Evolutionary conservation across 2,888 invertebrate genomes (phyloP).

Genomic region (Odontomyia ornata): DNA sequence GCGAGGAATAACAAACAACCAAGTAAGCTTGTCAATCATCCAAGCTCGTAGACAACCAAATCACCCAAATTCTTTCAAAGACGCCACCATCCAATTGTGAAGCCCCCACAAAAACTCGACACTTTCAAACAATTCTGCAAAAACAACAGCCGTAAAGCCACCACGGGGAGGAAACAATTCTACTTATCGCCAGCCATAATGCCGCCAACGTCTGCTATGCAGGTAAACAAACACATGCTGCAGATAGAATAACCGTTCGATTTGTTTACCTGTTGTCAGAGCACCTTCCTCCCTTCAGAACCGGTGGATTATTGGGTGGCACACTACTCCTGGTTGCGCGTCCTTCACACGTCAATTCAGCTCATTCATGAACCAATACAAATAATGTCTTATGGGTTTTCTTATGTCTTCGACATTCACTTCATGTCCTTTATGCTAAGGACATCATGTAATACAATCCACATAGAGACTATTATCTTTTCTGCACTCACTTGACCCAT

Average conservation of each 20-base stretch:
- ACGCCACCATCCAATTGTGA: too few species aligned
- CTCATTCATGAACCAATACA: neutral
- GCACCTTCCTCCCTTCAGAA: neutral
- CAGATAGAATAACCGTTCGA: slow-evolving; percentile 18
- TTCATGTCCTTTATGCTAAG: neutral
- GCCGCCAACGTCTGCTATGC: neutral
- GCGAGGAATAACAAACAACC: neutral
- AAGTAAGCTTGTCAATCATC: slow-evolving; percentile 7
- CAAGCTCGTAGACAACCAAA: neutral
- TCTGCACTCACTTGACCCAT: neutral
- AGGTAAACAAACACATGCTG: slow-evolving; percentile 13
- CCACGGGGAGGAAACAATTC: neutral
- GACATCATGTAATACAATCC: neutral
- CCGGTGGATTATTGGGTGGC: neutral
- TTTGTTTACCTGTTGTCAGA: slow-evolving; percentile 35
- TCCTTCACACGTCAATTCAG: neutral
- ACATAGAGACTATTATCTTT: neutral
- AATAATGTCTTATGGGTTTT: neutral
- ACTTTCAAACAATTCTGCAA: neutral
- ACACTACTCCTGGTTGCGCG: neutral
- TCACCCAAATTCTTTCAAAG: neutral
- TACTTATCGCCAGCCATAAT: slow-evolving; percentile 5
- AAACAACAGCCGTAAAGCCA: neutral
- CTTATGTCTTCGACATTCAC: neutral
- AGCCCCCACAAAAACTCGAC: neutral